Base-by-base conservation (phyloP, 2,113 vertebrate species). In the Tricholaema leucomelas region DNA sequence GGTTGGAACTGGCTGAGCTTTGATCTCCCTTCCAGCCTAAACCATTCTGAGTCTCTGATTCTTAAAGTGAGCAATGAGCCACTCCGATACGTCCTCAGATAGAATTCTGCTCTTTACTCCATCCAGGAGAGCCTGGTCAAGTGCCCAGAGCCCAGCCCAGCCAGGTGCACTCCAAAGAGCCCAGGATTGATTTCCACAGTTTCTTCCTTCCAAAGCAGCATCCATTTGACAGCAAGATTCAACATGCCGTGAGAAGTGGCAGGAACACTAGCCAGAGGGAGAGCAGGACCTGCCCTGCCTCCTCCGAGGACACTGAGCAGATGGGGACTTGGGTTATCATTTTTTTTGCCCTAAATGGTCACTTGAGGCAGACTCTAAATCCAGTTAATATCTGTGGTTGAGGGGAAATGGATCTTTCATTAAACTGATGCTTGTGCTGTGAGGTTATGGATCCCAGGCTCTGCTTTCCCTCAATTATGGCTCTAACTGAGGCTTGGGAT, bases 401-500 rank as follows among this genome's bases (percentile, higher is more conserved):
- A 52, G 60, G 4, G 69, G 88, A 95, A 87, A 92, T 70, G 60
- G 88, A 60, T 35, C n/a, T 52, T 23, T 42, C 72, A 58, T 85
- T 69, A 42, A 44, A 52, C 25, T 2, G 12, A 8, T 23, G 84
- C 66, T 46, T 8, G 12, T 33, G 12, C 35, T 1, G 0, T 2
- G 23, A 64, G 69, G 31, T 79, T 3, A 19, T 20, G 30, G 65
- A 18, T 31, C 81, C 58, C 9, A 0, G 88, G 76, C 80, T 93
- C 94, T 92, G 95, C 13, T 5, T 81, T 69, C 61, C 67, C 91
- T 95, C 88, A 91, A 78, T 95, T 78, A 90, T 30, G 38, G 91
- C 77, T 52, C 76, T 71, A 31, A 42, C 83, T 60, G 84, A 10
- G 50, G 59, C 40, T 73, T 1, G 1, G 70, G 23, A 40, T 23